Percentiles rank a stretch among this genome's conserved stretches.
Evolutionary conservation across 1,140 invertebrate genomes (phyloP).

Genomic region (Marisa cornuarietis): DNA sequence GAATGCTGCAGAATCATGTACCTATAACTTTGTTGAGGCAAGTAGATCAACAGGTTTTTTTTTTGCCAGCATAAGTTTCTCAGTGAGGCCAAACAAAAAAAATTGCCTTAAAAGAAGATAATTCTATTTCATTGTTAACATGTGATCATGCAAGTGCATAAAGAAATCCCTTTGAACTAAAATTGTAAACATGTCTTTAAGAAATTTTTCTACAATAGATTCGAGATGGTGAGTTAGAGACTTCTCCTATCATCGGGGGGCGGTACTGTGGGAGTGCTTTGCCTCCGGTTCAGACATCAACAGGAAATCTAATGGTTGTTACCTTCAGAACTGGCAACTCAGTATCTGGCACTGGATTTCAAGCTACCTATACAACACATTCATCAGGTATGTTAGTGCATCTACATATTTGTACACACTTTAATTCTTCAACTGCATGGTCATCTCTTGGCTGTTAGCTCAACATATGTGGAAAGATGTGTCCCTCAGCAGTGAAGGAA

Average conservation of each 20-base stretch:
- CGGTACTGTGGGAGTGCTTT: conserved; percentile 90
- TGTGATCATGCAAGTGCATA: too few species aligned
- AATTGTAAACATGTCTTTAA: too few species aligned
- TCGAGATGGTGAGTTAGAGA: background rate
- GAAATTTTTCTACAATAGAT: conserved; percentile 7
- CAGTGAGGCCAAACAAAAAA: too few species aligned
- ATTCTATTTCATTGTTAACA: too few species aligned
- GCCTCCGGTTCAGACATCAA: conserved; percentile 88
- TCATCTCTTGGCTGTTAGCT: too few species aligned
- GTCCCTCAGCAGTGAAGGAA: too few species aligned
- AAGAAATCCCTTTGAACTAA: too few species aligned
- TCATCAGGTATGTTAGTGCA: background rate
- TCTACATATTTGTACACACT: too few species aligned
- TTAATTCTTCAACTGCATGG: too few species aligned
- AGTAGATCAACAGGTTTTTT: background rate
- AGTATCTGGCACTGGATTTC: conserved; percentile 89
- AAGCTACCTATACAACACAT: conserved; percentile 77
- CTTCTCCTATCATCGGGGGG: conserved; percentile 73
- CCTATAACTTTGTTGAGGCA: conserved; percentile 89
- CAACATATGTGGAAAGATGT: too few species aligned
- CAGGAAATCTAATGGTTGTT: conserved; percentile 90
- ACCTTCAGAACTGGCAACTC: conserved; percentile 94
- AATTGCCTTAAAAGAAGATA: too few species aligned
- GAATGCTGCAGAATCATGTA: conserved; percentile 88
- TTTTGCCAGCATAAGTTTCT: background rate